These are phyloP conservation scores for Scaptomyza hsui DNA, from an alignment of 1,140 invertebrate species.

Conservation along the genomic window DNA sequence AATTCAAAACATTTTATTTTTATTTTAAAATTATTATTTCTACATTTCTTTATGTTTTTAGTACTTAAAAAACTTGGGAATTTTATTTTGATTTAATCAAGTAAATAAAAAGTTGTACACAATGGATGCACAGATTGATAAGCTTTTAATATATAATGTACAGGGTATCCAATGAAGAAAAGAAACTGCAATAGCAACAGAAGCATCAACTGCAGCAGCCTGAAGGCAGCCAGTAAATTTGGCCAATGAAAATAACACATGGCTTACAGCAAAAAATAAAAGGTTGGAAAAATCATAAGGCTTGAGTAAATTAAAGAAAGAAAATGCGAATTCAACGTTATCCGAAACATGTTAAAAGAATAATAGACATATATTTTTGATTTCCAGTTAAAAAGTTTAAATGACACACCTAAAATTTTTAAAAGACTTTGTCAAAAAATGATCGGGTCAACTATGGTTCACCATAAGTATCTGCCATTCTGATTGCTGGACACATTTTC, in stretches of 20 bases:
- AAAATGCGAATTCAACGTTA: not conserved
- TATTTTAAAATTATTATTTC: too few species aligned
- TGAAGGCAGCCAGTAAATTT: slow-evolving; percentile 53
- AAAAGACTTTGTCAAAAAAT: too few species aligned
- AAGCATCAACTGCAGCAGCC: slow-evolving; percentile 6
- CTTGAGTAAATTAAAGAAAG: not conserved
- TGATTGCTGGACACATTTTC: not conserved
- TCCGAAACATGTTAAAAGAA: not conserved
- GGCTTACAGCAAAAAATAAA: not conserved
- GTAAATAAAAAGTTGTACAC: too few species aligned
- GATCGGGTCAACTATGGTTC: not conserved
- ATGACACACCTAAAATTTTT: too few species aligned
- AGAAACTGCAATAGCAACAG: slow-evolving; percentile 21
- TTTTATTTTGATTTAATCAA: too few species aligned
- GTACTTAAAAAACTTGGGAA: too few species aligned
- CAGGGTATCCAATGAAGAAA: slow-evolving; percentile 3
- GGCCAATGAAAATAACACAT: slow-evolving; percentile 43
- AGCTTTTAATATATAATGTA: too few species aligned
- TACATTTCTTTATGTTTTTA: too few species aligned
- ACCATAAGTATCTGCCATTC: not conserved
- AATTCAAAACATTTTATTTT: too few species aligned
- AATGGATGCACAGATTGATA: too few species aligned
- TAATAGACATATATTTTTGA: too few species aligned
- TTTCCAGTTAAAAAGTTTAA: too few species aligned
- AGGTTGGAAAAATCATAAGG: not conserved